A percentile compares a stretch with the other conserved stretches of the same genome.
Evolutionary conservation across 2,797 vertebrate genomes (phyloP).

Genomic region (Xyrichtys novacula): DNA sequence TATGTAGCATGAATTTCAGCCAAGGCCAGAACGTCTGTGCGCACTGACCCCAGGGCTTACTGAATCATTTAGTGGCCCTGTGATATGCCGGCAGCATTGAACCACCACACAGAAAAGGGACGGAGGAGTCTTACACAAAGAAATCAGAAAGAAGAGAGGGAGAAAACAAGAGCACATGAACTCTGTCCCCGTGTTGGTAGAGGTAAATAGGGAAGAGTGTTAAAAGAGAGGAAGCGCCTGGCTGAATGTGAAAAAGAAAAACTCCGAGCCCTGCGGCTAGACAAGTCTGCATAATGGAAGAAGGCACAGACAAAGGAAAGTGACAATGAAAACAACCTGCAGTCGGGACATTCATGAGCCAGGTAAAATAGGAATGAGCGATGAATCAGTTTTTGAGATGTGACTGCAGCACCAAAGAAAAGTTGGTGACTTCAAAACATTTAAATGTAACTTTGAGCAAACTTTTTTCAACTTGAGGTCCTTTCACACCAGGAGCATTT

Average conservation of each 20-base stretch:
- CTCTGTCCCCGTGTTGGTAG: not conserved
- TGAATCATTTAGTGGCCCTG: conserved; percentile 51
- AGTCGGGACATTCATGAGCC: not conserved
- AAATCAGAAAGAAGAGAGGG: not conserved
- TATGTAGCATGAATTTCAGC: conserved; percentile 23
- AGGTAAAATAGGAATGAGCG: not conserved
- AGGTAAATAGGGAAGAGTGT: not conserved
- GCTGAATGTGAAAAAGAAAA: not conserved
- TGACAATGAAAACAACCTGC: not conserved
- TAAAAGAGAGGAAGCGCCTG: not conserved
- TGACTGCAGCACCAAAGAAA: no score
- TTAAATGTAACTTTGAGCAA: no score
- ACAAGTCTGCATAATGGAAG: conserved; percentile 2
- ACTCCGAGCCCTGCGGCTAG: not conserved
- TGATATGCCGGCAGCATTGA: conserved; percentile 13
- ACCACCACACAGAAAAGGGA: not conserved
- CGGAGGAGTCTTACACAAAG: conserved; percentile 5
- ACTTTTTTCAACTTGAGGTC: no score
- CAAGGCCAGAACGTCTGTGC: conserved; percentile 32
- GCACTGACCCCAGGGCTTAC: conserved; percentile 20
- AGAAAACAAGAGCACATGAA: not conserved
- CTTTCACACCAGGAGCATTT: no score
- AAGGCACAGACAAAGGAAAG: not conserved
- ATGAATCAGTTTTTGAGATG: not conserved
- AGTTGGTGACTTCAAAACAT: no score